Base-by-base conservation (phyloP, 2,113 vertebrate species). In the Colinus virginianus region DNA sequence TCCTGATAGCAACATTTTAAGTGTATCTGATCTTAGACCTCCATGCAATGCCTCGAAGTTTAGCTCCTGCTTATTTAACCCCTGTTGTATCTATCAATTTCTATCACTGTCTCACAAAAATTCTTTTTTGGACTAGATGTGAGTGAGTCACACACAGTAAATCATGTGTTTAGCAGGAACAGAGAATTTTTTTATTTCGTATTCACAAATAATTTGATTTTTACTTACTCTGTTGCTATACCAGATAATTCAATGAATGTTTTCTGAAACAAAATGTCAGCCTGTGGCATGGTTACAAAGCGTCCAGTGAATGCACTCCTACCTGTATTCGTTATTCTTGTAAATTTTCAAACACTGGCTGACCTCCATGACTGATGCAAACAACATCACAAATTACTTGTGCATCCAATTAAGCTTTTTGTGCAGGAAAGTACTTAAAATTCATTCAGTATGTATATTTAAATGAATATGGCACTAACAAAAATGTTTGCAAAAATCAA, bases 251-350 rank as follows among this genome's bases (percentile, higher is more conserved):
- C 76, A 92, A 81, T 94, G 81, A 78, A 87, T 72, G 78, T 40
- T 92, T 92, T 89, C 78, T 89, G 58, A 87, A 94, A 87, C 78
- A 90, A 94, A 96, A 94, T 92, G 81, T 81, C 91, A 96, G 74
- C 67, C 74, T 71, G 48, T 87, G 80, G 70, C 70, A 88, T 81
- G 74, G 76, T 5, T 87, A 63, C 74, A 84, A 93, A 61, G 15
- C 40, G 45, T 72, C 88, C 78, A 76, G 78, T 81, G 88, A 58
- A 84, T 48, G 22, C 55, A 40, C 81, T 81, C 46, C 48, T 88
- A 86, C 43, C 56, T 68, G 43, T 56, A 59, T 43, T 87, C 48
- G 56, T 94, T 88, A 70, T 61, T 87, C 48, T 78, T 68, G 15
- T 42, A 93, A 81, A 84, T 56, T 66, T 75, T 13, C 70, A 78